Conservation (phyloP, 37 sponge, comb jelly and placozoan genomes). For the Chondrilla cf. caribensis region DNA sequence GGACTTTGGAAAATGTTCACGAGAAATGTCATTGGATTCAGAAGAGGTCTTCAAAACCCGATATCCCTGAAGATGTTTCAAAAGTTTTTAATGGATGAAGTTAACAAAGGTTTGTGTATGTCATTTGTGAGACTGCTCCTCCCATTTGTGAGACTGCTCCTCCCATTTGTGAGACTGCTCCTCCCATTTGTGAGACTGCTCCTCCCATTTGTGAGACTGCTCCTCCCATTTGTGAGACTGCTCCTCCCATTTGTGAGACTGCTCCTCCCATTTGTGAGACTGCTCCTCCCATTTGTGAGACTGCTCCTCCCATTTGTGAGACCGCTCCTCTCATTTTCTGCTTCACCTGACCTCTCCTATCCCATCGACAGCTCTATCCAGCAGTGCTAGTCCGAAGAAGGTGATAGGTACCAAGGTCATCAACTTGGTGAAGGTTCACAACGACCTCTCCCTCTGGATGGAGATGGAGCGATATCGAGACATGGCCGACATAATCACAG, state of each 20-base stretch:
- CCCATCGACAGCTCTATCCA: neutral
- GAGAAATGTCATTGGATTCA: slow-evolving; percentile 52
- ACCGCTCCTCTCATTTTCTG: too few species aligned
- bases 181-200: too few species aligned
- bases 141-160: too few species aligned
- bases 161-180: too few species aligned
- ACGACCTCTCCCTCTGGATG: slow-evolving; percentile 88
- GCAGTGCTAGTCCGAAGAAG: slow-evolving; percentile 5
- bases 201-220: too few species aligned
- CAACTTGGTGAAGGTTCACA: slow-evolving; percentile 57
- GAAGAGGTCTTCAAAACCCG: slow-evolving; percentile 43
- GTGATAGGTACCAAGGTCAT: slow-evolving; percentile 49
- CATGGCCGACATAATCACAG: slow-evolving; percentile 49
- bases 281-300: too few species aligned
- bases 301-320: too few species aligned
- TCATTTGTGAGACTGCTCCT: too few species aligned
- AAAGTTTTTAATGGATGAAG: slow-evolving; percentile 40
- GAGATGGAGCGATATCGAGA: slow-evolving; percentile 84
- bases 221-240: too few species aligned
- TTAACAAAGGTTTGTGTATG: slow-evolving; percentile 24
- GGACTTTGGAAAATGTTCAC: slow-evolving; percentile 54
- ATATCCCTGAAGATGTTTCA: slow-evolving; percentile 30
- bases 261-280: too few species aligned
- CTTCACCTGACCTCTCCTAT: neutral
- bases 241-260: too few species aligned